Evolutionary conservation across 2,797 vertebrate species (phyloP).

Genomic region (Oryzias sinensis): DNA sequence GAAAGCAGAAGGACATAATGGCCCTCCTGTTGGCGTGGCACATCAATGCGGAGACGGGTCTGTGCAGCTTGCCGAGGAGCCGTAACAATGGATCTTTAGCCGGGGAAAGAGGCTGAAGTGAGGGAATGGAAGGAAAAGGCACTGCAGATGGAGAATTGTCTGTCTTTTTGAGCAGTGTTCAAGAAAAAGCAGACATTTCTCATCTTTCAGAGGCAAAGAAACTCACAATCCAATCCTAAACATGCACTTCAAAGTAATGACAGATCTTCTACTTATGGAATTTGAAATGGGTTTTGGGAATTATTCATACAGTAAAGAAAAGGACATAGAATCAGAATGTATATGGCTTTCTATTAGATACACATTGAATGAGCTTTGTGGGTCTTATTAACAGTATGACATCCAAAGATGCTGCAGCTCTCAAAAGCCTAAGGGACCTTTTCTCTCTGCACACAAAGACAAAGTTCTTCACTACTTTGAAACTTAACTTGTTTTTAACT

Average conservation of each 20-base stretch:
- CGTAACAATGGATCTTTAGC: no score
- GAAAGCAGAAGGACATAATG: no score
- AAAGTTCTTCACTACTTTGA: slow-evolving; percentile 45
- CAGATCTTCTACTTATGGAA: not conserved
- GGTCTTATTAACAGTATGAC: slow-evolving; percentile 52
- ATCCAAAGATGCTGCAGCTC: slow-evolving; percentile 54
- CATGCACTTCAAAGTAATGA: not conserved
- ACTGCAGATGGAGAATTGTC: no score
- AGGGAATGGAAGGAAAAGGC: no score
- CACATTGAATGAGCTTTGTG: slow-evolving; percentile 49
- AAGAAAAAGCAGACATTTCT: no score
- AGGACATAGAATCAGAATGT: slow-evolving; percentile 37
- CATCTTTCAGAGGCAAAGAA: not conserved
- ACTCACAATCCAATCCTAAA: not conserved
- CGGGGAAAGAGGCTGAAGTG: no score
- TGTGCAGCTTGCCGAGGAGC: no score
- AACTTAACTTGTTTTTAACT: slow-evolving; percentile 46
- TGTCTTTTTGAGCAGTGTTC: no score
- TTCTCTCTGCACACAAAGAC: slow-evolving; percentile 47
- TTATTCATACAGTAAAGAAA: not conserved
- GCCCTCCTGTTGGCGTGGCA: no score
- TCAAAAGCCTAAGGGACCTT: slow-evolving; percentile 43
- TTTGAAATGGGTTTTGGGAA: not conserved
- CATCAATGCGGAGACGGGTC: no score
- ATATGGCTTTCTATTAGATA: slow-evolving; percentile 43